Conservation (phyloP, 2,888 invertebrate genomes). For the Netelia virgata region DNA sequence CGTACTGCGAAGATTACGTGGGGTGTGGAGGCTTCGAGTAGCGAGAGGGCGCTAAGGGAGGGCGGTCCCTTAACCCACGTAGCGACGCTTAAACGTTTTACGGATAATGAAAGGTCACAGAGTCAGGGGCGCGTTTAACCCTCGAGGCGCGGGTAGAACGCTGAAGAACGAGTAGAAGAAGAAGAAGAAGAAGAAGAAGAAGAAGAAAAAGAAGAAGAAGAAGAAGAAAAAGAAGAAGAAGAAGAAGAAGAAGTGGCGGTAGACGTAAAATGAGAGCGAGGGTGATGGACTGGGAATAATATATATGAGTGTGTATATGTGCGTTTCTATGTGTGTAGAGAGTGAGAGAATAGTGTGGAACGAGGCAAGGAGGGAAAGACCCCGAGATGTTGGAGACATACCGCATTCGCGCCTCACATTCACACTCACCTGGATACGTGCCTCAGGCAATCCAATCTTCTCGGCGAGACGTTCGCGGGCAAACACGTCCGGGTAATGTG, state of each 20-base stretch:
- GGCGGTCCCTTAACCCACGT: conserved; percentile 61
- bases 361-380: conserved; percentile 71
- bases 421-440: conserved; percentile 98
- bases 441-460: conserved; percentile 99
- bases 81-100: conserved; percentile 73
- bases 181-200: conserved; percentile 28
- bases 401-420: conserved; percentile 78
- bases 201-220: conserved; percentile 44
- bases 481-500: conserved; percentile 99
- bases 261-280: conserved; percentile 33
- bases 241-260: conserved; percentile 27
- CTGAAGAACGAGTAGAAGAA: conserved; percentile 43
- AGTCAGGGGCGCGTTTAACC: conserved; percentile 72
- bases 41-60: conserved; percentile 42
- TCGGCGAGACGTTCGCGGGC: conserved; percentile 97
- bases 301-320: conserved; percentile 68
- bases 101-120: conserved; percentile 77
- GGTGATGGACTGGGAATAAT: conserved; percentile 45
- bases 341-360: conserved; percentile 70
- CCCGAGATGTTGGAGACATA: conserved; percentile 68
- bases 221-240: conserved; percentile 28
- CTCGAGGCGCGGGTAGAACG: conserved; percentile 59
- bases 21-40: not conserved
- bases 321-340: conserved; percentile 59
- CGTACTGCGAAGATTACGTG: conserved; percentile 16